Base-by-base conservation (phyloP, 2,888 invertebrate species). In the Cyclophora albipunctata region DNA sequence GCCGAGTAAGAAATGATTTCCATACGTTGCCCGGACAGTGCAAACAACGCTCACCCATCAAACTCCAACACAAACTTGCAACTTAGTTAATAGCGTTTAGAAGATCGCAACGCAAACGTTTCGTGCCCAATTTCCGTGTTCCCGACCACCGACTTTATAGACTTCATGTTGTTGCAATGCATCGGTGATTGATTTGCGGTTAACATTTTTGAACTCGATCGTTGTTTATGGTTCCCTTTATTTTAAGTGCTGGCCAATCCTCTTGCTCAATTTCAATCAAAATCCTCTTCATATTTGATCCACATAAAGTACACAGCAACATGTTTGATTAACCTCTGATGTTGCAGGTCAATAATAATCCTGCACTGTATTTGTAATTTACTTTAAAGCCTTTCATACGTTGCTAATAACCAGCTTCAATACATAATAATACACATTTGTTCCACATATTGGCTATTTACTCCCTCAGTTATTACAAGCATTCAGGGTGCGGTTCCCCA, bases 71-170 rank as follows among this genome's bases (percentile, higher is more conserved):
- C 76, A 78, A 81, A 80, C 80, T 74, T 70, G 73, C 71, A 82
- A 84, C 81, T 84, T 82, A 75, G 79, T 80, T 84, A 84, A 85
- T 84, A 83, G 83, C 78, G 78, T 78, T 82, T 78, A 75, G 77
- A 76, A 72, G 72, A 77, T 80, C 73, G 73, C 67, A 66, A 63
- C 63, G 67, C 70, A 73, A 75, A 77, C 69, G 66, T 70, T 71
- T 63, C 66, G 59, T 65, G 66, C 63, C 67, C 63, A 67, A 63
- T 55, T 64, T 66, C 64, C 67, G 64, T 62, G 68, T 70, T 71
- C 62, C 66, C 73, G 73, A 55, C 57, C 55, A 60, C 58, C 52
- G 54, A 56, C 56, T 53, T 60, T 47, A 52, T 45, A 48, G 58
- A 55, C 52, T 60, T 57, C 50, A 53, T 55, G 58, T 49, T 55